Conservation (phyloP, 2,113 vertebrate genomes). For the Ceyx melanurus region DNA sequence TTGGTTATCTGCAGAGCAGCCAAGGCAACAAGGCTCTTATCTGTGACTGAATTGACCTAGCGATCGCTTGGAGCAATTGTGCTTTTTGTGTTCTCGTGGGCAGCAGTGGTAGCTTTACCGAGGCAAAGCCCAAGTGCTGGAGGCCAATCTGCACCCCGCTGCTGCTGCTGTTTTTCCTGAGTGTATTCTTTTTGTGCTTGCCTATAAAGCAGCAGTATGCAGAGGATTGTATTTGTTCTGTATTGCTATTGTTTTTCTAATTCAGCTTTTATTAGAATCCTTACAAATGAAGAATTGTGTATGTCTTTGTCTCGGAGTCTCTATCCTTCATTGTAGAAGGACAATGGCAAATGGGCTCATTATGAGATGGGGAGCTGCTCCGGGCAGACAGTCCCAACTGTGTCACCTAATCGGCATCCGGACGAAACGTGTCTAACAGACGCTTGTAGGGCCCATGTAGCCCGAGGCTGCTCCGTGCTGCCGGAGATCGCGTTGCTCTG, state of each 20-base stretch:
- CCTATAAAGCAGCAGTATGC: not conserved
- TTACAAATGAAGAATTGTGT: not conserved
- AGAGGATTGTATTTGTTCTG: not conserved
- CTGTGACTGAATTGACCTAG: not conserved
- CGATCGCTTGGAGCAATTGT: not conserved
- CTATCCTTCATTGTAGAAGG: fast-evolving
- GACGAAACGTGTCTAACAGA: not conserved
- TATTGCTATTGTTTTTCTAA: fast-evolving
- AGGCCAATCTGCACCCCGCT: too few species aligned
- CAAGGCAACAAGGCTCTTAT: not conserved
- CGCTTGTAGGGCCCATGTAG: fast-evolving
- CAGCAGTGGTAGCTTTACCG: not conserved
- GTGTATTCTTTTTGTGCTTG: fast-evolving
- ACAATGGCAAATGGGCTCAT: not conserved
- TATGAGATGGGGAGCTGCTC: not conserved
- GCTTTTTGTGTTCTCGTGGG: not conserved
- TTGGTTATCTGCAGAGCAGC: fast-evolving
- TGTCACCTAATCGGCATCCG: not conserved
- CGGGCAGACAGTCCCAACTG: fast-evolving
- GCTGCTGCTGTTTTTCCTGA: not conserved
- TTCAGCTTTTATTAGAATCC: not conserved
- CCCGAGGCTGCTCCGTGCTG: not conserved
- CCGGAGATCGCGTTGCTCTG: fast-evolving
- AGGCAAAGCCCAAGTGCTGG: not conserved
- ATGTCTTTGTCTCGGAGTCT: not conserved